Evolutionary conservation across 1,140 invertebrate genomes (phyloP).

Genomic region (Halotydeus destructor): DNA sequence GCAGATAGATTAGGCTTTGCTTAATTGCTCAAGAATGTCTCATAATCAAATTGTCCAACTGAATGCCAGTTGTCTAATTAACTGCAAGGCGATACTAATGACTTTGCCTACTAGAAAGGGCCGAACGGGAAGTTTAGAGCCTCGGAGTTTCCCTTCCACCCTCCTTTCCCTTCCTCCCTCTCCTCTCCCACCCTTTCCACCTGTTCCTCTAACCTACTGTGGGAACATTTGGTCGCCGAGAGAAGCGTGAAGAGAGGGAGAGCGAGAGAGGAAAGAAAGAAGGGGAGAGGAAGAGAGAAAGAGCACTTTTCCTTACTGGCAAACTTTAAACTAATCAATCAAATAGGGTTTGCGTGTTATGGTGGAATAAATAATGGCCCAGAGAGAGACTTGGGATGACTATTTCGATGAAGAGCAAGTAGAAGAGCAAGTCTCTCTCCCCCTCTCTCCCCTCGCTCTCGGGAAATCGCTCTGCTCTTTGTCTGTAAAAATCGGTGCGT

Average conservation of each 20-base stretch:
- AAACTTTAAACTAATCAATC: no score
- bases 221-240: neutral
- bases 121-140: neutral
- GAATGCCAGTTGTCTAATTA: neutral
- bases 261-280: neutral
- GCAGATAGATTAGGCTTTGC: neutral
- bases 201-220: neutral
- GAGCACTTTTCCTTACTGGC: no score
- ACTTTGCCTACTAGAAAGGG: neutral
- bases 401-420: no score
- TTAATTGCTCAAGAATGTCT: neutral
- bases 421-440: no score
- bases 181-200: neutral
- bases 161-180: neutral
- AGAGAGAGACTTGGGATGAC: no score
- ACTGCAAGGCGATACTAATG: neutral
- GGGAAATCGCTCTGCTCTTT: no score
- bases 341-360: no score
- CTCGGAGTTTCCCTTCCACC: neutral
- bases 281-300: neutral
- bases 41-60: conserved; percentile 1
- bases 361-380: no score
- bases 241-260: neutral
- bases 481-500: no score
- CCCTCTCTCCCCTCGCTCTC: no score